Base-by-base conservation (phyloP, 1,140 invertebrate genomes). In the Probaryconus sp. region DNA sequence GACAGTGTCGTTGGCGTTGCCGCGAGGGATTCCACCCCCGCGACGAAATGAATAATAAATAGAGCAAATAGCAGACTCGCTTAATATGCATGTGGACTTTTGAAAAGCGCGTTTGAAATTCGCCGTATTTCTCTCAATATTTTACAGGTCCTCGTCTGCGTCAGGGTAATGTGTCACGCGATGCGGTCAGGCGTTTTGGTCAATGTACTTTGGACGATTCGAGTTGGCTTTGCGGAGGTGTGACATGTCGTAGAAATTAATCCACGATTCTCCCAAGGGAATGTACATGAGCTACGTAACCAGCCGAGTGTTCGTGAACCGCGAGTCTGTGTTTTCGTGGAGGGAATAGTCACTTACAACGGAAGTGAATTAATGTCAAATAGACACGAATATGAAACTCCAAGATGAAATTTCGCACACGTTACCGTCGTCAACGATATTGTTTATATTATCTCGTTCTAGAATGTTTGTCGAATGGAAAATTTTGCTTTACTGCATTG, bases 1-100 rank as follows among this genome's bases (percentile, higher is more conserved):
- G 58, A 37, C 47, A 28, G 20, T 33, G 58, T 30, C 24, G 43
- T 18, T 20, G 9, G 31, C 28, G 17, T 60, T 14, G 45, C 43
- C 35, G 4, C 16, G 35, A 16, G 47, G 35, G 6, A 13, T 20
- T 45, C 30, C 45, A 45, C 69, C 76, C 40, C 33, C 37, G 72
- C 31, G 53, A 61, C 76, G 63, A 79, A 81, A 81, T 79, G 76
- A 79, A 79, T 81, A 79, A 79, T 73, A 77, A 70, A 75, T 65
- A 60, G 58, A 71, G 71, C 69, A 77, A 81, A 79, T 70, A 68
- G 60, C 67, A 43, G 42, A 28, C 42, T 24, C 33, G 47, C 37
- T 51, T 17, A 50, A 63, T 63, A 51, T 60, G 47, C 64, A 67
- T 45, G 61, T 68, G 56, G 31, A 43, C 26, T 33, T 74, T 55